Evolutionary conservation across 1,140 invertebrate species (phyloP).

Genomic region (Notospermus geniculatus): DNA sequence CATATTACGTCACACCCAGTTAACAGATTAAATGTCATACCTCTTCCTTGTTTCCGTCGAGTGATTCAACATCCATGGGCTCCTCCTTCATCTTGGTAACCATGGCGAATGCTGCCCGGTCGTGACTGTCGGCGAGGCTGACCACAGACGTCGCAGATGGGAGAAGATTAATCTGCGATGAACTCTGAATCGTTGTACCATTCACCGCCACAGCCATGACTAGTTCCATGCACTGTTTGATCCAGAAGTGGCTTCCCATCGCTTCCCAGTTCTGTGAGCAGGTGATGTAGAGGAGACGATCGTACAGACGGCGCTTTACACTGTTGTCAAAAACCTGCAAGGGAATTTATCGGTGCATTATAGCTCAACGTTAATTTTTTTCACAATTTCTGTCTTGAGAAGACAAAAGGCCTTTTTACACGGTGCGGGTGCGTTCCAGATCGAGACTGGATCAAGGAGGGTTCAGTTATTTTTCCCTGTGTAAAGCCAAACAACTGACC

Average conservation of each 20-base stretch:
- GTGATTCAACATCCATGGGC: constrained; percentile 61
- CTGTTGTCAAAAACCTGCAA: constrained; percentile 80
- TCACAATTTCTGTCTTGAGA: no score
- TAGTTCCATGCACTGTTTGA: constrained; percentile 90
- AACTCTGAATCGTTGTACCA: constrained; percentile 71
- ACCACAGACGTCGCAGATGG: constrained; percentile 81
- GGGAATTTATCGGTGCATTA: no score
- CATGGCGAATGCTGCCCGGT: constrained; percentile 71
- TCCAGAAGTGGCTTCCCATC: constrained; percentile 95
- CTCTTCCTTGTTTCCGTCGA: constrained; percentile 54
- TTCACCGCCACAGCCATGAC: constrained; percentile 46
- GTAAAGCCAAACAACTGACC: no score
- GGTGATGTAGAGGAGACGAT: constrained; percentile 86
- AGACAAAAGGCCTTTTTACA: no score
- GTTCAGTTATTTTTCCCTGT: no score
- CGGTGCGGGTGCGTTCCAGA: no score
- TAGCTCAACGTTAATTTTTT: no score
- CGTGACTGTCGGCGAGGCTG: constrained; percentile 72
- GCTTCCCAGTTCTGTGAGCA: constrained; percentile 97
- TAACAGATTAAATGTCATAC: no score
- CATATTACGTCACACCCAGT: no score
- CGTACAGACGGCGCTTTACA: constrained; percentile 78
- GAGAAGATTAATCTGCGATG: constrained; percentile 73
- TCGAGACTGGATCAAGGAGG: no score
- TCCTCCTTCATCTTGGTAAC: constrained; percentile 73